phyloP scores from a whole-genome alignment of 1,140 invertebrate species.

The Lysiphlebus fabarum region DNA sequence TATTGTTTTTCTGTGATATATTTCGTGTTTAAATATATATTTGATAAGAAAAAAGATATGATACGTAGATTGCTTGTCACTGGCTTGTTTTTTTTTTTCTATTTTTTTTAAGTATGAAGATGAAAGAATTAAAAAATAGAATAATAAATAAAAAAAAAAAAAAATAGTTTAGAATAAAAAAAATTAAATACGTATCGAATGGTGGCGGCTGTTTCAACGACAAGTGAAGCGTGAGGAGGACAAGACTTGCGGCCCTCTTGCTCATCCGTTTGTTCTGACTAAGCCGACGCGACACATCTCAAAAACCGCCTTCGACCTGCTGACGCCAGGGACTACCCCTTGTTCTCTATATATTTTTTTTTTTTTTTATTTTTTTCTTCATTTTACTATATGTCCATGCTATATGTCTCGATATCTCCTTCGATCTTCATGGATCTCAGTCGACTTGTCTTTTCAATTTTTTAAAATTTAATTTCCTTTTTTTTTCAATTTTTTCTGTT shows the following conservation, averaged over 20 bases:
- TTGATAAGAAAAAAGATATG: neutral
- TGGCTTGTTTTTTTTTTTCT: no score
- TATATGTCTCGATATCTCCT: neutral
- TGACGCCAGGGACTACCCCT: neutral
- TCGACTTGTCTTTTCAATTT: no score
- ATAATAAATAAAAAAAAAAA: neutral
- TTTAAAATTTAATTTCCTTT: no score
- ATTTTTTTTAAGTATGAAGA: no score
- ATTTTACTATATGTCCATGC: neutral
- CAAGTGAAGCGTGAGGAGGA: slow-evolving; percentile 51
- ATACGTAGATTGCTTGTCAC: neutral
- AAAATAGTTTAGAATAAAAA: slow-evolving; percentile 17
- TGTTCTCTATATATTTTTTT: slow-evolving; percentile 5
- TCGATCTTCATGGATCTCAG: no score
- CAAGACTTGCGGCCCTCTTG: slow-evolving; percentile 44
- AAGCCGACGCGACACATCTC: slow-evolving; percentile 49
- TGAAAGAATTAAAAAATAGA: slow-evolving; percentile 31
- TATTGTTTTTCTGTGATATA: no score
- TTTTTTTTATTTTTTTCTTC: neutral
- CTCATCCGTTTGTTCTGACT: slow-evolving; percentile 41
- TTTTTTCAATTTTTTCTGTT: no score
- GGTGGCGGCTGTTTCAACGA: slow-evolving; percentile 25
- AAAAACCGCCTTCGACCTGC: slow-evolving; percentile 34
- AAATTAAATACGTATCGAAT: slow-evolving; percentile 17
- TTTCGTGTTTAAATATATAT: neutral